Evolutionary conservation across 1,140 invertebrate genomes (phyloP).

Genomic region (Charaxes varanes): DNA sequence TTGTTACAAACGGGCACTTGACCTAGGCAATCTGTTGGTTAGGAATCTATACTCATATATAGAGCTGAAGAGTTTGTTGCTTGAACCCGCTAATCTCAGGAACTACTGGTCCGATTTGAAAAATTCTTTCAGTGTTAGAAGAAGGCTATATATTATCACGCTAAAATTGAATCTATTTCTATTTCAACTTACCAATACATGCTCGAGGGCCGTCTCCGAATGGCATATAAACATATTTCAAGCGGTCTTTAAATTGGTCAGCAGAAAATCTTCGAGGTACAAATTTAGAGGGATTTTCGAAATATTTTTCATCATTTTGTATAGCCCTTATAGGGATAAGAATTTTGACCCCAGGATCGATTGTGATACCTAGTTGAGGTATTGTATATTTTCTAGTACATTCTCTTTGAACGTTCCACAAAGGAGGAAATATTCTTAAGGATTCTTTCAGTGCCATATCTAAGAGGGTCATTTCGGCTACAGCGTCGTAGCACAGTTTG

Average conservation of each 20-base stretch:
- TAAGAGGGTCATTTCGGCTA: slow-evolving; percentile 49
- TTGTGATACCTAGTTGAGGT: slow-evolving; percentile 11
- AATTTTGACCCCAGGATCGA: slow-evolving; percentile 19
- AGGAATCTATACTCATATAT: too few species aligned
- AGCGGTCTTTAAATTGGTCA: not conserved
- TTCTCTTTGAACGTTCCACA: slow-evolving; percentile 8
- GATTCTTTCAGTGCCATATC: slow-evolving; percentile 33
- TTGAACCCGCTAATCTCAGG: too few species aligned
- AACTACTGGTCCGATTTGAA: too few species aligned
- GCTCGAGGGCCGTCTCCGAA: slow-evolving; percentile 21
- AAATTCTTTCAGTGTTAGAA: too few species aligned
- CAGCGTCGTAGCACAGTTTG: slow-evolving; percentile 39
- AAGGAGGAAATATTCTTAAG: slow-evolving; percentile 9
- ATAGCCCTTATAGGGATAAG: slow-evolving; percentile 22
- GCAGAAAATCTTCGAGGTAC: slow-evolving; percentile 10
- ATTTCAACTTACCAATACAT: slow-evolving; percentile 27
- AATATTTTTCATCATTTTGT: slow-evolving; percentile 16
- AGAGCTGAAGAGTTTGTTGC: too few species aligned
- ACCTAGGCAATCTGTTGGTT: too few species aligned
- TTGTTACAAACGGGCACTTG: too few species aligned
- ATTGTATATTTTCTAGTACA: slow-evolving; percentile 21
- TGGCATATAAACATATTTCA: slow-evolving; percentile 15
- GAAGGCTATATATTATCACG: too few species aligned
- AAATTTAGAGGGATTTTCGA: slow-evolving; percentile 14
- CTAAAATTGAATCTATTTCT: too few species aligned